Base-by-base conservation (phyloP, 2,797 vertebrate genomes). In the Macroramphosus scolopax region DNA sequence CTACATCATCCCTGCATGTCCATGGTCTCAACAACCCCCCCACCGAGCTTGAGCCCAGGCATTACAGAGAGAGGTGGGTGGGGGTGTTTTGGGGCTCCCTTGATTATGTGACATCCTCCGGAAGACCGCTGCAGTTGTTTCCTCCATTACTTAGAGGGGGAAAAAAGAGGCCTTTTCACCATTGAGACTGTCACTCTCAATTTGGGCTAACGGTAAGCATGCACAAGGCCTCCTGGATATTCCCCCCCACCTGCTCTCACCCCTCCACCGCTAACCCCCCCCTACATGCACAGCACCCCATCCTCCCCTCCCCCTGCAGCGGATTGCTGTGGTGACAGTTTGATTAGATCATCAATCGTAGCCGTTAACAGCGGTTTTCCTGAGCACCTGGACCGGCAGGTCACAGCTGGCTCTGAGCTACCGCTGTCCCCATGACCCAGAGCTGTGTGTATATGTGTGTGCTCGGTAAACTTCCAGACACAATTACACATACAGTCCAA, bases 341-440 rank as follows among this genome's bases (percentile, higher is more conserved):
- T 97, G 94, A 97, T 97, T 96, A 95, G 94, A 93, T 94, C 95
- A 96, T 97, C 95, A 97, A 96, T 96, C 95, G 92, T 96, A 89
- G 91, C 93, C 90, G 92, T 92, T 96, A 97, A 95, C 94, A 95
- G 92, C 89, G 91, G 91, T 94, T 93, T 96, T 97, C 94, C 94
- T 95, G 94, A 94, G 93, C 94, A 97, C 94, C 95, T 97, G 94
- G 94, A 92, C 92, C 92, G 90, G 90, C 87, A 91, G 94, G 93
- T 95, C 95, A 93, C 93, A 92, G 93, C 92, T 93, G 94, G 94
- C 90, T 92, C 85, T 92, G 89, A 91, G 95, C 94, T 96, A 95
- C 94, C 74, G 92, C 92, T 89, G 91, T 92, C 91, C 88, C 87
- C 85, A 86, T 93, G 93, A 94, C 92, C 94, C 85, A 81, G 73